A percentile compares a stretch with the other conserved stretches of the same genome.
Conservation (phyloP, 2,113 vertebrate genomes). For the Phrynocephalus versicolor region DNA sequence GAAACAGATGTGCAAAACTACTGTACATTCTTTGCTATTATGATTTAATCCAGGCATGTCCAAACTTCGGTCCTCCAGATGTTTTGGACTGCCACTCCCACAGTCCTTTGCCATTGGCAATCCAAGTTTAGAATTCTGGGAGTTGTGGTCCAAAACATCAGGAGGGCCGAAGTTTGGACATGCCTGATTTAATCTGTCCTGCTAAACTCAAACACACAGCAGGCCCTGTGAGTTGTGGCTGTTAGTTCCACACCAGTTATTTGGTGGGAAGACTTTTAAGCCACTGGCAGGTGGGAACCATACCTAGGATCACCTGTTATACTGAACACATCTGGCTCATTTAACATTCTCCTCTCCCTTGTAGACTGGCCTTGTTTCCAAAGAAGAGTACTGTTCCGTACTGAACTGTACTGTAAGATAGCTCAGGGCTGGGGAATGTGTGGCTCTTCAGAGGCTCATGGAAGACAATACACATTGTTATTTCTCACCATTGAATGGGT, state of each 20-base stretch:
- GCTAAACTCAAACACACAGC: not conserved
- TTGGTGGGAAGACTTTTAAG: not conserved
- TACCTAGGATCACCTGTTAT: not conserved
- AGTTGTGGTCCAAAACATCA: too few species aligned
- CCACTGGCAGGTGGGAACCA: not conserved
- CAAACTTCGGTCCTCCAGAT: too few species aligned
- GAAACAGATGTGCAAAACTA: too few species aligned
- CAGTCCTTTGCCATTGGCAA: too few species aligned
- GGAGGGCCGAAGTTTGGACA: too few species aligned
- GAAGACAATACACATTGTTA: not conserved
- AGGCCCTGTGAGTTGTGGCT: not conserved
- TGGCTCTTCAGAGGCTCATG: too few species aligned
- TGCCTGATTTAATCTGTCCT: not conserved
- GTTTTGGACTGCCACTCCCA: too few species aligned
- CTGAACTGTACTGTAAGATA: slow-evolving; percentile 4
- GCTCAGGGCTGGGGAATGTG: not conserved
- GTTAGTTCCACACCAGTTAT: not conserved
- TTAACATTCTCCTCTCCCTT: not conserved
- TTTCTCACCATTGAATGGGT: not conserved
- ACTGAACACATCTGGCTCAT: not conserved
- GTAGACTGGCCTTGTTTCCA: not conserved
- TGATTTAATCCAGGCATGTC: too few species aligned
- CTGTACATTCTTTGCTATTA: too few species aligned
- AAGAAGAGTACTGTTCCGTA: not conserved
- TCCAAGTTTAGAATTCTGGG: too few species aligned